Conservation (phyloP, 2,113 vertebrate genomes). For the Seriola aureovittata region DNA sequence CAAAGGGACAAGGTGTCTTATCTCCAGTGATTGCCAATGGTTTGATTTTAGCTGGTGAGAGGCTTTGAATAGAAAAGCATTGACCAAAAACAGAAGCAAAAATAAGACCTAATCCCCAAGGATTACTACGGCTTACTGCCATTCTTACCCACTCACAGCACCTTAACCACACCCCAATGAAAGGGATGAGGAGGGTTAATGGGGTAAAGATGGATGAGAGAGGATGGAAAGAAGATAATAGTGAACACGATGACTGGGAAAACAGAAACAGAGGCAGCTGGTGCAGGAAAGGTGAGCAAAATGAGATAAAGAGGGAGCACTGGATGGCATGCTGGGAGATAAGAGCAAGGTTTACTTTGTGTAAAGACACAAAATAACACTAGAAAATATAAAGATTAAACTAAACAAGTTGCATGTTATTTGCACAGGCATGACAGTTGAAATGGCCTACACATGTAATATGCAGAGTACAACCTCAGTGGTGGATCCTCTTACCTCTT, state of each 20-base stretch:
- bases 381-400: neutral
- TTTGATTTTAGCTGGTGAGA: conserved; percentile 72
- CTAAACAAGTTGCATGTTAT: neutral
- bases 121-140: conserved; percentile 78
- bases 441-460: neutral
- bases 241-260: neutral
- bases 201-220: conserved; percentile 60
- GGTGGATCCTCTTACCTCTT: conserved; percentile 73
- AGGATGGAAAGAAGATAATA: conserved; percentile 32
- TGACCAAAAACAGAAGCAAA: conserved; percentile 71
- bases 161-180: conserved; percentile 64
- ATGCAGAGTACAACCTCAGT: neutral
- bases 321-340: conserved; percentile 34
- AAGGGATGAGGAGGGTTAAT: conserved; percentile 61
- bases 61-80: conserved; percentile 76
- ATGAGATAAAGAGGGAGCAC: neutral
- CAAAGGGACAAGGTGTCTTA: conserved; percentile 44
- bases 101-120: conserved; percentile 78
- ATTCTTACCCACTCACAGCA: conserved; percentile 78
- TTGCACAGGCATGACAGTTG: neutral
- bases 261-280: conserved; percentile 1
- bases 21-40: conserved; percentile 39
- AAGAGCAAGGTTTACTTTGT: neutral
- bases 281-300: conserved; percentile 21
- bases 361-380: neutral